phyloP scores from a whole-genome alignment of 2,113 vertebrate genomes.

The Salvelinus namaycush region DNA sequence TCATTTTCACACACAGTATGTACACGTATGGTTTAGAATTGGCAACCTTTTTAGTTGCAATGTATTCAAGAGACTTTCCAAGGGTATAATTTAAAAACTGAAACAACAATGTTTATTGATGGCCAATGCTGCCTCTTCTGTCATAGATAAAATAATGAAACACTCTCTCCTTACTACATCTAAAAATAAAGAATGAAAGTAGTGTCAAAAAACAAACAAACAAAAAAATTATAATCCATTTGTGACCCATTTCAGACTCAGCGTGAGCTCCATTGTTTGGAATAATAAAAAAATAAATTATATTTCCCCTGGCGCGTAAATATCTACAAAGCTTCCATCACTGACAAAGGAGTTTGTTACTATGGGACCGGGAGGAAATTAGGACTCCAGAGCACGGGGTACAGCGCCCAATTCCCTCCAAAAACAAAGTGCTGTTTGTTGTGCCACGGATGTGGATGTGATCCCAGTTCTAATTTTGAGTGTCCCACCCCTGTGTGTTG shows the following conservation, averaged over 20 bases:
- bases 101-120: conserved; percentile 11
- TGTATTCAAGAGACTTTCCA: conserved; percentile 12
- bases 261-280: conserved; percentile 60
- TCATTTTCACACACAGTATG: conserved; percentile 2
- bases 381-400: conserved; percentile 51
- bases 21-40: conserved; percentile 4
- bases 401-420: conserved; percentile 42
- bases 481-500: conserved; percentile 40
- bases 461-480: conserved; percentile 59
- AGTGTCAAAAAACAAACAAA: conserved; percentile 56
- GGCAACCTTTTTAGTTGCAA: conserved; percentile 14
- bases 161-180: conserved; percentile 27
- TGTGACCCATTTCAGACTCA: conserved; percentile 72
- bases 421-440: conserved; percentile 48
- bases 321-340: conserved; percentile 64
- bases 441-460: conserved; percentile 46
- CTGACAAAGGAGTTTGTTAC: conserved; percentile 58
- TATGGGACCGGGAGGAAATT: conserved; percentile 52
- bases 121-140: conserved; percentile 26
- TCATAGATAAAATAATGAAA: conserved; percentile 58
- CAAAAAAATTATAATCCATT: conserved; percentile 67
- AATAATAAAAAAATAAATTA: conserved; percentile 49
- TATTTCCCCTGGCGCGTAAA: conserved; percentile 52
- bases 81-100: conserved; percentile 27
- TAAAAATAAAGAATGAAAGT: conserved; percentile 64